Percentiles rank a stretch among this genome's conserved stretches.
phyloP scores from a whole-genome alignment of 2,113 vertebrate genomes.

The Semnornis frantzii region DNA sequence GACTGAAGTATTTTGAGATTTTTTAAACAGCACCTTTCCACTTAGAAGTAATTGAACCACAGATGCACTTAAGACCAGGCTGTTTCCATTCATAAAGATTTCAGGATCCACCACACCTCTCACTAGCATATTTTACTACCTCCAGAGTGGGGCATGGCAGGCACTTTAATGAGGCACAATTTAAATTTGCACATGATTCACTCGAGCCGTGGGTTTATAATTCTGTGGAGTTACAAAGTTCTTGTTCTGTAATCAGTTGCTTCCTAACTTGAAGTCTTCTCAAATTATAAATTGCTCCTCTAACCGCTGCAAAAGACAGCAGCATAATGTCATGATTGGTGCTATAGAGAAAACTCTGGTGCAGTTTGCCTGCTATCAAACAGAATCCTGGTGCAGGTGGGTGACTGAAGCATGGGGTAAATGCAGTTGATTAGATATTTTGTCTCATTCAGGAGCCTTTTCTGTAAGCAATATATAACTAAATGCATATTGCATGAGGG shows the following conservation, averaged over 20 bases:
- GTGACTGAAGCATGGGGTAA: constrained; percentile 60
- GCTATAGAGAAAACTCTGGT: constrained; percentile 65
- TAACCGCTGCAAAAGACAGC: not conserved
- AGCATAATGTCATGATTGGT: constrained; percentile 57
- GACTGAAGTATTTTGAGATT: not conserved
- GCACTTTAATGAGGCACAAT: not conserved
- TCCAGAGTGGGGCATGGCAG: not conserved
- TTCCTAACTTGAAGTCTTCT: constrained; percentile 43
- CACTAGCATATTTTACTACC: not conserved
- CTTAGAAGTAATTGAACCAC: not conserved
- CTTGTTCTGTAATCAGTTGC: constrained; percentile 47
- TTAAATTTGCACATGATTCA: not conserved
- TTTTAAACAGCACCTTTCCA: not conserved
- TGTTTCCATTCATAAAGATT: not conserved
- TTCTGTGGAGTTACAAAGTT: constrained; percentile 32
- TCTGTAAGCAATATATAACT: constrained; percentile 50
- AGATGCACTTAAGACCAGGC: not conserved
- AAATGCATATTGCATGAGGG: constrained; percentile 71
- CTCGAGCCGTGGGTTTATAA: not conserved
- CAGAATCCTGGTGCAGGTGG: constrained; percentile 67
- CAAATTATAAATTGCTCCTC: constrained; percentile 49
- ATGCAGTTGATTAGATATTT: constrained; percentile 71
- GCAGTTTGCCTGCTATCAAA: constrained; percentile 42
- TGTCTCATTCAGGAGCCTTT: constrained; percentile 69
- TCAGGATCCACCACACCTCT: not conserved